Evolutionary conservation across 2,888 invertebrate species (phyloP).

Genomic region (Sceliomorpha sp.): DNA sequence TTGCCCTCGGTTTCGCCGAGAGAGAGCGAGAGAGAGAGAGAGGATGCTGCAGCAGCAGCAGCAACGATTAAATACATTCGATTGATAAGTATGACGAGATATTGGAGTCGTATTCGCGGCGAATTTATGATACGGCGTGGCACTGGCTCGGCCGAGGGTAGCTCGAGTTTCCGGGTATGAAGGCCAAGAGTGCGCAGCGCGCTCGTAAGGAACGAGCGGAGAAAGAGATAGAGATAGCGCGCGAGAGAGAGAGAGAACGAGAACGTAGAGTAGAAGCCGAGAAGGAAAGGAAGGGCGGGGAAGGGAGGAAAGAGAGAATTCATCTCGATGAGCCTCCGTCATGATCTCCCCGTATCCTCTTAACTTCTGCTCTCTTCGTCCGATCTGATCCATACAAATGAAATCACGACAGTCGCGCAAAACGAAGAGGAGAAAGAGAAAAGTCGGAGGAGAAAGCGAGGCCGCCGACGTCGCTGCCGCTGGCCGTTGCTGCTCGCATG

Average conservation of each 20-base stretch:
- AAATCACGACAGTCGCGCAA: slow-evolving; percentile 65
- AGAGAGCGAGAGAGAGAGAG: too few species aligned
- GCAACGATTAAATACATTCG: slow-evolving; percentile 10
- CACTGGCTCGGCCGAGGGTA: slow-evolving; percentile 6
- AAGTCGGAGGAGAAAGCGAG: slow-evolving; percentile 24
- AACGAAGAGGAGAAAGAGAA: slow-evolving; percentile 29
- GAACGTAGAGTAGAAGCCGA: too few species aligned
- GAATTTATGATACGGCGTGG: slow-evolving; percentile 6
- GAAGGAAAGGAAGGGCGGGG: slow-evolving; percentile 5
- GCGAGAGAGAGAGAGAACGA: too few species aligned
- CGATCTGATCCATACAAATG: slow-evolving; percentile 74
- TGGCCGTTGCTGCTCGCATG: too few species aligned
- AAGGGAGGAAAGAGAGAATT: slow-evolving; percentile 19
- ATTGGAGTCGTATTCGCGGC: background rate
- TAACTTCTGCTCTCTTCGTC: slow-evolving; percentile 44
- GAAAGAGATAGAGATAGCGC: too few species aligned
- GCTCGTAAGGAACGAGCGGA: too few species aligned
- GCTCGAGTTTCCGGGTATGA: slow-evolving; percentile 18
- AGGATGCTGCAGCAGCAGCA: too few species aligned
- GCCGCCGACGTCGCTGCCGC: too few species aligned
- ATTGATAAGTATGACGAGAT: slow-evolving; percentile 11
- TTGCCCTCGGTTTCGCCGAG: too few species aligned
- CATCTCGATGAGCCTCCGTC: slow-evolving; percentile 39
- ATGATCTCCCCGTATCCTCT: slow-evolving; percentile 46
- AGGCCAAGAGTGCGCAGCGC: slow-evolving; percentile 5